Percentiles rank a stretch among this genome's conserved stretches.
Conservation (phyloP, 53 echinoderm and acorn worm genomes). For the Apostichopus leukothele region DNA sequence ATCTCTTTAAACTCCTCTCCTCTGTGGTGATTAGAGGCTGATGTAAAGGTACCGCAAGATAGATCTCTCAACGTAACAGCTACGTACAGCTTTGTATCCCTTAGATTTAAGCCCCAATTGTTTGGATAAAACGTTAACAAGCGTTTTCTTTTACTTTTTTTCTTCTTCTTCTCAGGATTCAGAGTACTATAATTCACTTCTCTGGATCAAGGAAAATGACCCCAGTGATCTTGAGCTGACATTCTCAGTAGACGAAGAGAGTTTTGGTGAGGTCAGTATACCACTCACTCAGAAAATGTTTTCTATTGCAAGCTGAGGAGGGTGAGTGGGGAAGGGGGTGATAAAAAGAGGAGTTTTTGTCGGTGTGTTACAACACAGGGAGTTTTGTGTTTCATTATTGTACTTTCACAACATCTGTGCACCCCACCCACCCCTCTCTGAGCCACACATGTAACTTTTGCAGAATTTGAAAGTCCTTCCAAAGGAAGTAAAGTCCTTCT, state of each 20-base stretch:
- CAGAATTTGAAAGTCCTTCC: no score
- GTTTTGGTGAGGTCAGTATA: conserved; percentile 77
- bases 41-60: background rate
- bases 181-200: conserved; percentile 91
- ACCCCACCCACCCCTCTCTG: no score
- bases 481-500: no score
- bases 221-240: conserved; percentile 89
- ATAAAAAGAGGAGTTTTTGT: no score
- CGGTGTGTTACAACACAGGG: no score
- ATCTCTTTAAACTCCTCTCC: no score
- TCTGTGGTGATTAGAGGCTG: background rate
- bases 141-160: background rate
- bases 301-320: background rate
- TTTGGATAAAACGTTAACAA: no score
- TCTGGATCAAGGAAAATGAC: conserved; percentile 98
- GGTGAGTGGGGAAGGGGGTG: no score
- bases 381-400: no score
- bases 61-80: background rate
- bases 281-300: background rate
- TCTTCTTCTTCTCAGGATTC: conserved; percentile 72
- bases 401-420: no score
- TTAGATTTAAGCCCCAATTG: no score
- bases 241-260: conserved; percentile 90
- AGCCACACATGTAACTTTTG: no score
- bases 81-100: background rate